Evolutionary conservation across 2,797 vertebrate species (phyloP).

Genomic region (Poecilia velifera): DNA sequence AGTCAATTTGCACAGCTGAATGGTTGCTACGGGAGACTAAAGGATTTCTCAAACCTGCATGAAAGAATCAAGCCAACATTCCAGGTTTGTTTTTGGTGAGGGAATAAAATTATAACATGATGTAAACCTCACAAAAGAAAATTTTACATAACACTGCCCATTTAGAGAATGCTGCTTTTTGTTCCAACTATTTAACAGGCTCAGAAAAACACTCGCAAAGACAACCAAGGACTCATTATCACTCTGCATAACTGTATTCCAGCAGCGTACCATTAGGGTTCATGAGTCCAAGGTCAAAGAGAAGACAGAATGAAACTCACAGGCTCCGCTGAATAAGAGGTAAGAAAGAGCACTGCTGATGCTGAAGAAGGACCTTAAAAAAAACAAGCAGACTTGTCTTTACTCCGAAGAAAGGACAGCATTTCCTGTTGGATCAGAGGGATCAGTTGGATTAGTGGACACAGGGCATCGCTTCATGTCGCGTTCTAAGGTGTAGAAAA

Average conservation of each 20-base stretch:
- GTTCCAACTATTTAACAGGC: background rate
- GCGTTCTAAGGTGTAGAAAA: background rate
- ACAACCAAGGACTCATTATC: background rate
- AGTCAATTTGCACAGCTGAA: too few relatives aligned
- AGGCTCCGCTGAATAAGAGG: background rate
- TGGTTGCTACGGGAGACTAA: too few relatives aligned
- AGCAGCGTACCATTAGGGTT: background rate
- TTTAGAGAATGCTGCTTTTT: background rate
- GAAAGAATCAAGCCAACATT: too few relatives aligned
- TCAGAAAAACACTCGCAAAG: background rate
- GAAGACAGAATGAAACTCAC: background rate
- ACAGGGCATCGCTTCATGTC: background rate
- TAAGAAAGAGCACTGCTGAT: background rate
- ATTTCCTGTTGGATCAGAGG: background rate
- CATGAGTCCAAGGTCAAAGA: slow-evolving; percentile 2
- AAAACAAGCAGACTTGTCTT: background rate
- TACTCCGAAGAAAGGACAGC: background rate
- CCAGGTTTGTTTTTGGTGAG: too few relatives aligned
- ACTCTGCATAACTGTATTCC: background rate
- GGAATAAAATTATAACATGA: too few relatives aligned
- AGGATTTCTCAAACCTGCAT: too few relatives aligned
- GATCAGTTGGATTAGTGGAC: background rate
- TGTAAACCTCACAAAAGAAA: too few relatives aligned
- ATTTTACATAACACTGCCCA: too few relatives aligned
- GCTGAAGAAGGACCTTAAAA: too few relatives aligned